Conservation (phyloP, 2,113 vertebrate genomes). For the Nymphicus hollandicus region DNA sequence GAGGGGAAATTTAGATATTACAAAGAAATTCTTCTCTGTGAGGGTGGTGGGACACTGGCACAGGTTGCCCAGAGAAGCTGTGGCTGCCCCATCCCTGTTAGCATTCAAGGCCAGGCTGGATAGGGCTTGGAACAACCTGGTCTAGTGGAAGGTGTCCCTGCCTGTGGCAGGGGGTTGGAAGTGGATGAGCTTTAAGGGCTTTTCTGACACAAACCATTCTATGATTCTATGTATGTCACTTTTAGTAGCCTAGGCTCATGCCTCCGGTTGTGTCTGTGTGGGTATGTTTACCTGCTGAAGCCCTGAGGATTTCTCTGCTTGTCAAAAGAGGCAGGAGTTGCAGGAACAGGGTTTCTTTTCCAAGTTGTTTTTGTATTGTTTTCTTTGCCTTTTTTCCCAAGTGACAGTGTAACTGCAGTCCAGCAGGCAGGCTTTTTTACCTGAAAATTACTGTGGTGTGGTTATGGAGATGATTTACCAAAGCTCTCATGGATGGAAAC, state of each 20-base stretch:
- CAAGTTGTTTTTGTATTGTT: neutral
- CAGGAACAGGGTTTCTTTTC: neutral
- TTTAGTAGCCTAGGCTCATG: rapidly evolving
- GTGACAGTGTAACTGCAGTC: neutral
- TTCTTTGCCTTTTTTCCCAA: neutral
- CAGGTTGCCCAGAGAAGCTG: neutral
- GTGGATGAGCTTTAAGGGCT: neutral
- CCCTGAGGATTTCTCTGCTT: neutral
- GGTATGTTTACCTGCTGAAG: neutral
- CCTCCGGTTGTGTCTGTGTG: rapidly evolving
- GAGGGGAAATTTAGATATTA: neutral
- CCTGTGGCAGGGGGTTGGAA: neutral
- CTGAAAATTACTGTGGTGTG: neutral
- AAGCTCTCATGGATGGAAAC: rapidly evolving
- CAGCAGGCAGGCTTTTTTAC: neutral
- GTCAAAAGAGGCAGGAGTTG: neutral
- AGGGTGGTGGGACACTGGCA: neutral
- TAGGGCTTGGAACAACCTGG: neutral
- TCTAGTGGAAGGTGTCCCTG: neutral
- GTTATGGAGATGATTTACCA: neutral
- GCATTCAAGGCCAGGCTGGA: neutral
- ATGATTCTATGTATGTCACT: rapidly evolving
- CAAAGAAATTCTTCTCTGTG: neutral
- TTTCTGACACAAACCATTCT: neutral
- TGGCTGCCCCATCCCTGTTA: neutral